A percentile compares a stretch with the other conserved stretches of the same genome.
These are phyloP conservation scores for Coracias cyanogaster DNA, from an alignment of 2,797 vertebrate species.

Conservation along the genomic window DNA sequence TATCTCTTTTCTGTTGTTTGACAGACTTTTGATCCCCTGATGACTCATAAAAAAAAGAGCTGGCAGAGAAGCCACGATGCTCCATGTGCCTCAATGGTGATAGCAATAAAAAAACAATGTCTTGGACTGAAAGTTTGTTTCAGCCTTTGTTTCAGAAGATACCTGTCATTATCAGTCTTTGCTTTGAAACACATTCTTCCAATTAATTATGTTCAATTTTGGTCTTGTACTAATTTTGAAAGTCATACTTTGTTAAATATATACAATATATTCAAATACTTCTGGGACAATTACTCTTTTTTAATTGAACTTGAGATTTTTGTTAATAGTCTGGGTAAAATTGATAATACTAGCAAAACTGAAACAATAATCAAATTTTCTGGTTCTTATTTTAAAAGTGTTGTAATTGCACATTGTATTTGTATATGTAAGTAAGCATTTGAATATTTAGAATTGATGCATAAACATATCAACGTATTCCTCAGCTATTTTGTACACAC, in stretches of 20 bases:
- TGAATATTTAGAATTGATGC: conserved; percentile 6
- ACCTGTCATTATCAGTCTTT: conserved; percentile 53
- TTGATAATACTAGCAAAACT: background rate
- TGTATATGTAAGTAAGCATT: conserved; percentile 32
- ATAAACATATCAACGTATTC: background rate
- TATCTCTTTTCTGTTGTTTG: conserved; percentile 49
- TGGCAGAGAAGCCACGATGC: conserved; percentile 40
- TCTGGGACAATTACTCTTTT: background rate
- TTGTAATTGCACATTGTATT: background rate
- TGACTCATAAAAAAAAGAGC: conserved; percentile 53
- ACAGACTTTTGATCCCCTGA: conserved; percentile 43
- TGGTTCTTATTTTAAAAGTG: background rate
- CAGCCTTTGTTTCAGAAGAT: conserved; percentile 51
- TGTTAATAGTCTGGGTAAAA: background rate
- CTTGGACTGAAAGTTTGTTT: conserved; percentile 47
- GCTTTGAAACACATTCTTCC: background rate
- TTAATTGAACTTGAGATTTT: conserved; percentile 9
- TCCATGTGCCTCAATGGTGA: conserved; percentile 44
- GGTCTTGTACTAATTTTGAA: background rate
- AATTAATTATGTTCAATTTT: conserved; percentile 13
- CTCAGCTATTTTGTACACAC: background rate
- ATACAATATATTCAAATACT: background rate
- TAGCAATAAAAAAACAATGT: conserved; percentile 61
- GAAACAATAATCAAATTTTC: background rate
- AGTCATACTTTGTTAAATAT: background rate